Base-by-base conservation (phyloP, 1,140 invertebrate species). In the Drosophila sucinea region DNA sequence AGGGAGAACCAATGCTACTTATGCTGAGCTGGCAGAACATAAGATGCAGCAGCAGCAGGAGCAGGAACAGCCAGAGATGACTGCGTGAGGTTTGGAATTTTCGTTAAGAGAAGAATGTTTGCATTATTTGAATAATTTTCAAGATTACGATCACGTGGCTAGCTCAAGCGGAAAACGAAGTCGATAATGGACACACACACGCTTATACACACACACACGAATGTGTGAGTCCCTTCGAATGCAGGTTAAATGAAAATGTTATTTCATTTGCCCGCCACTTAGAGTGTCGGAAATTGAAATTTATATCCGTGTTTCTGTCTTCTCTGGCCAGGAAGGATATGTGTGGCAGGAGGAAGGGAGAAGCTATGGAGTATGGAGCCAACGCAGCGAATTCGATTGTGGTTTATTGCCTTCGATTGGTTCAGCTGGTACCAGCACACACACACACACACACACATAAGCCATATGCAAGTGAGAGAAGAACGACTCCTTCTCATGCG, bases 191-290 rank as follows among this genome's bases (percentile, higher is more conserved):
- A 70, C 70, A 81, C 58, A 51, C 73, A 63, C 68, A 56, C 25
- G 70, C 60, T 70, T 56, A 32, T 38, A 27, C 27, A 65, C 25
- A 73, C 17, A 44, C 27, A 29, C 32, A 70, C 11, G 4, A 62
- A 11, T 38, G 6, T 61, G 23, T 44, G 32, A 58, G 65, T 69
- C 60, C 44, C 62, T 73, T 40, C 87, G 82, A 91, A 87, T 89
- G 81, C 83, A 91, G 89, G 89, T 91, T 91, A 91, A 91, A 91
- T 91, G 89, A 91, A 91, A 91, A 91, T 91, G 89, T 91, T 91
- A 91, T 91, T 91, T 91, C 89, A 91, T 91, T 91, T 91, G 89
- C 76, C 89, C 89, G 84, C 89, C 89, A 91, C 89, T 91, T 91
- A 85, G 89, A 85, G 89, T 91, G 89, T 91, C 89, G 89, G 89